A percentile compares a stretch with the other conserved stretches of the same genome.
These are phyloP conservation scores for Halictus rubicundus DNA, from an alignment of 1,140 invertebrate genomes.

Conservation along the genomic window DNA sequence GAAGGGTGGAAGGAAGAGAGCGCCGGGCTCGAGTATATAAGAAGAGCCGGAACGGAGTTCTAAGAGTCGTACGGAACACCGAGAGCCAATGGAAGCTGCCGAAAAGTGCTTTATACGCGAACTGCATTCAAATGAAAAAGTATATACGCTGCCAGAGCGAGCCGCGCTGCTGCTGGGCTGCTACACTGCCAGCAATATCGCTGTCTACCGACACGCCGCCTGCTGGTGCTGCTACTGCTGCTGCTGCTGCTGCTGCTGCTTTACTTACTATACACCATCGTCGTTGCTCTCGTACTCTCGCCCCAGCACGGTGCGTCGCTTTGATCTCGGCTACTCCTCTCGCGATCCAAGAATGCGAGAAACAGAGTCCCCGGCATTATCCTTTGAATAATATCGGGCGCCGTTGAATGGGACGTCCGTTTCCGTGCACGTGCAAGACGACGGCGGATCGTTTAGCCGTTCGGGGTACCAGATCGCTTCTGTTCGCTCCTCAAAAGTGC, in stretches of 20 bases:
- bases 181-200: neutral
- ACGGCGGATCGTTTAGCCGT: neutral
- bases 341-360: neutral
- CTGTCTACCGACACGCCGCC: neutral
- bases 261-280: neutral
- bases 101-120: slow-evolving; percentile 56
- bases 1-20: slow-evolving; percentile 1
- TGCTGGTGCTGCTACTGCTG: too few relatives aligned
- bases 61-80: slow-evolving; percentile 47
- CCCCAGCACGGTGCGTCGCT: neutral
- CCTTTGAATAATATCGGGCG: neutral
- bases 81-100: slow-evolving; percentile 49
- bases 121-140: slow-evolving; percentile 36
- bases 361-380: slow-evolving; percentile 2
- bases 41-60: slow-evolving; percentile 38
- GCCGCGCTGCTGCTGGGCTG: neutral
- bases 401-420: neutral
- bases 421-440: neutral
- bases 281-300: too few relatives aligned
- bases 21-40: slow-evolving; percentile 19
- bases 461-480: too few relatives aligned
- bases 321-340: slow-evolving; percentile 15
- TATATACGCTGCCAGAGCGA: neutral
- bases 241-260: neutral
- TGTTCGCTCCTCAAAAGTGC: too few relatives aligned